Base-by-base conservation (phyloP, 92 coral and sea anemone genomes). In the Palythoa caribaeorum region DNA sequence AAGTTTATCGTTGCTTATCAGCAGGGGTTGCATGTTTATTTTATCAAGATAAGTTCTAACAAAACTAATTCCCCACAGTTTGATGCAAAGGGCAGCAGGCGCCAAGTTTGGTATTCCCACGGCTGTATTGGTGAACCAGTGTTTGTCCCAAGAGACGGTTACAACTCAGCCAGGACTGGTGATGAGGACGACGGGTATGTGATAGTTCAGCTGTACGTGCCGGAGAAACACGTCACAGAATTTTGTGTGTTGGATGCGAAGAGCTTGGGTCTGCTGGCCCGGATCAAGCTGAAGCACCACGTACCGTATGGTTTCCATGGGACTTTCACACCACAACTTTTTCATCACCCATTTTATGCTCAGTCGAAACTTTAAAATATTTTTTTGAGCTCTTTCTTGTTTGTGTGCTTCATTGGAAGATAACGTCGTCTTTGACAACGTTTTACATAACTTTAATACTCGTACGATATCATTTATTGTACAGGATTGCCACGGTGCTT, bases 181-280 rank as follows among this genome's bases (percentile, higher is more conserved):
- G 96, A 94, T 88, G 98, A 95, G 88, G 98, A 95, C 73, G 96
- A 95, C 72, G 98, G 98, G 13, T 95, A 95, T 89, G 94, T 95
- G 90, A 94, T 95, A 68, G 98, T 94, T 39, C 98, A 95, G 84
- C 87, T 94, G 85, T 95, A 91, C 66, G 89, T 95, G 28, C 98
- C 98, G 6, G 94, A 95, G 84, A 92, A 80, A 37, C 94, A 95
- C 87, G 87, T 95, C 78, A 93, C 98, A n/a, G 98, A 95, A 76
- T 95, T 95, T 83, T 95, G 98, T 60, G 90, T 95, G 47, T 85
- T 95, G 62, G 92, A 95, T 73, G 96, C 98, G n/a, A 95, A 94
- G 94, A 90, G 94, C 87, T 86, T 95, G 68, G 96, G 98, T 2
- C 91, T 94, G 10, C 38, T 95, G 87, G 98, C 96, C 19, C 92